A percentile compares a stretch with the other conserved stretches of the same genome.
Conservation (phyloP, 2,888 invertebrate species). For the Allygus modestus region DNA sequence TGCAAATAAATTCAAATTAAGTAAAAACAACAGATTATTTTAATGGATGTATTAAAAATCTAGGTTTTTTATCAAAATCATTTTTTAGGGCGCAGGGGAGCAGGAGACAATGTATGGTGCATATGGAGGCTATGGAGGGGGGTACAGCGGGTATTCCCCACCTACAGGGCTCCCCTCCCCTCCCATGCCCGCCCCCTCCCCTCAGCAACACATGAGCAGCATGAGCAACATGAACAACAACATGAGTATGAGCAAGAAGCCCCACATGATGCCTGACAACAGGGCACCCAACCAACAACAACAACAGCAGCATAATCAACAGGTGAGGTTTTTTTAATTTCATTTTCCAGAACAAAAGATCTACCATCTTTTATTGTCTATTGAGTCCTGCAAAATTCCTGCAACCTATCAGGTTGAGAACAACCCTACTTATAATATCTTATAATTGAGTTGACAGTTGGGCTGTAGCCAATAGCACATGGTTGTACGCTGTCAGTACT, state of each 20-base stretch:
- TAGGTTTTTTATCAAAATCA: too few relatives aligned
- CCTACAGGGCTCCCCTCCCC: slow-evolving; percentile 73
- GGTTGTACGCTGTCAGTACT: too few relatives aligned
- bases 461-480: too few relatives aligned
- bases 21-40: too few relatives aligned
- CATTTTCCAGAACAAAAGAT: too few relatives aligned
- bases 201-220: slow-evolving; percentile 67
- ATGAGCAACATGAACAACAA: slow-evolving; percentile 55
- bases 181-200: slow-evolving; percentile 69
- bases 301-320: slow-evolving; percentile 65
- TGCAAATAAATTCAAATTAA: too few relatives aligned
- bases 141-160: slow-evolving; percentile 76
- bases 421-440: too few relatives aligned
- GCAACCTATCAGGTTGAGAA: too few relatives aligned
- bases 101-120: slow-evolving; percentile 74
- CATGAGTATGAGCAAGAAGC: slow-evolving; percentile 67
- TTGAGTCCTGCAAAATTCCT: too few relatives aligned
- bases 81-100: slow-evolving; percentile 76
- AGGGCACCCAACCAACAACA: slow-evolving; percentile 66
- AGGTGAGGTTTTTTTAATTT: slow-evolving; percentile 55
- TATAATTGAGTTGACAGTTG: too few relatives aligned
- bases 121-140: slow-evolving; percentile 75
- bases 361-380: too few relatives aligned
- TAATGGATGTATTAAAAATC: too few relatives aligned
- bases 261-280: slow-evolving; percentile 66